Evolutionary conservation across 2,797 vertebrate species (phyloP).

Genomic region (Merluccius polli): DNA sequence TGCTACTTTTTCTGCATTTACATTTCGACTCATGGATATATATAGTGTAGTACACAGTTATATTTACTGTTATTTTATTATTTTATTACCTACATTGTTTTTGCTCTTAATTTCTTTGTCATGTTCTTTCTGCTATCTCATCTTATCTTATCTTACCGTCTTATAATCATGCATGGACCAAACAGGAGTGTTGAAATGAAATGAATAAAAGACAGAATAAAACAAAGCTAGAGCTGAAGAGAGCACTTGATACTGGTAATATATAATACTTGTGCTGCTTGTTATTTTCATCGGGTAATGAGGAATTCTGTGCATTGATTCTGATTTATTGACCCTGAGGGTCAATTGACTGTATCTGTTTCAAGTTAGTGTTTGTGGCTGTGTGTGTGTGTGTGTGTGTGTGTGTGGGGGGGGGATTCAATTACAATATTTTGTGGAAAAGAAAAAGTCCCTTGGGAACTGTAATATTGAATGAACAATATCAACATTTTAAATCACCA

Average conservation of each 20-base stretch:
- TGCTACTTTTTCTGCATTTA: no score
- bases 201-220: neutral
- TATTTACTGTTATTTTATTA: neutral
- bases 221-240: neutral
- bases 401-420: no score
- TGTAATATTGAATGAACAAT: no score
- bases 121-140: neutral
- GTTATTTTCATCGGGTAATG: neutral
- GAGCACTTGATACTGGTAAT: neutral
- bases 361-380: neutral
- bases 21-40: no score
- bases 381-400: no score
- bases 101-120: neutral
- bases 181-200: neutral
- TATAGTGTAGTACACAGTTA: no score
- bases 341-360: neutral
- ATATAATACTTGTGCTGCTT: neutral
- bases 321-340: neutral
- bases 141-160: neutral
- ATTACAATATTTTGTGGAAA: no score
- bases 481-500: no score
- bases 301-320: neutral
- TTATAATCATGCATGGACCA: neutral
- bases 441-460: no score
- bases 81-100: neutral